phyloP scores from a whole-genome alignment of 2,113 vertebrate genomes.

The Vulpes ferrilata region DNA sequence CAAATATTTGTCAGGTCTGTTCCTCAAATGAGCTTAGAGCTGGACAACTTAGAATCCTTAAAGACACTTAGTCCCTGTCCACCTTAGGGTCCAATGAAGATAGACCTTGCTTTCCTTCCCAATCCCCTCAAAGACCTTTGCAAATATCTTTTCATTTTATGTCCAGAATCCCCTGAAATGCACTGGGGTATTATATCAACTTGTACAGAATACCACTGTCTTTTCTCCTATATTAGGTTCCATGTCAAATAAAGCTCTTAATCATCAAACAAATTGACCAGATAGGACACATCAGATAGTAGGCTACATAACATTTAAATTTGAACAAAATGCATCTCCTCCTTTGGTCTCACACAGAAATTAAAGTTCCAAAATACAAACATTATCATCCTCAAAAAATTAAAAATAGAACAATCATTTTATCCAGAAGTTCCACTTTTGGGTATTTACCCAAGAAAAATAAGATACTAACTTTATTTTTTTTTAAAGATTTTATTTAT shows the following conservation, averaged over 20 bases:
- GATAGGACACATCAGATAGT: not conserved
- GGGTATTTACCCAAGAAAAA: too few species aligned
- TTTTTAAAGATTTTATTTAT: too few species aligned
- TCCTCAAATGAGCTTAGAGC: constrained; percentile 8
- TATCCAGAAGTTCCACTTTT: not conserved
- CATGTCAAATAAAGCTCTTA: not conserved
- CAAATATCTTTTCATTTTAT: not conserved
- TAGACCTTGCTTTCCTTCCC: not conserved
- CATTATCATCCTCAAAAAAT: not conserved
- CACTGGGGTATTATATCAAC: not conserved
- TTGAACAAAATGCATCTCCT: constrained; percentile 59
- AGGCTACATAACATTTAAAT: not conserved
- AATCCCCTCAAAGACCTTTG: not conserved
- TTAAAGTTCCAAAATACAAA: not conserved
- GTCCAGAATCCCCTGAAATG: not conserved
- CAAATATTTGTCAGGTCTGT: constrained; percentile 58
- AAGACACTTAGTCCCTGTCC: not conserved
- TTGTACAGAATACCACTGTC: not conserved
- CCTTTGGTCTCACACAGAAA: constrained; percentile 61
- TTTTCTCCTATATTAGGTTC: not conserved
- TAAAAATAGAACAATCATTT: not conserved
- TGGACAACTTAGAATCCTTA: not conserved
- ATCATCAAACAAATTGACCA: constrained; percentile 3
- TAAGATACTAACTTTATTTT: too few species aligned
- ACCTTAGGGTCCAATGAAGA: not conserved